Base-by-base conservation (phyloP, 2,113 vertebrate genomes). In the Pygoscelis adeliae region DNA sequence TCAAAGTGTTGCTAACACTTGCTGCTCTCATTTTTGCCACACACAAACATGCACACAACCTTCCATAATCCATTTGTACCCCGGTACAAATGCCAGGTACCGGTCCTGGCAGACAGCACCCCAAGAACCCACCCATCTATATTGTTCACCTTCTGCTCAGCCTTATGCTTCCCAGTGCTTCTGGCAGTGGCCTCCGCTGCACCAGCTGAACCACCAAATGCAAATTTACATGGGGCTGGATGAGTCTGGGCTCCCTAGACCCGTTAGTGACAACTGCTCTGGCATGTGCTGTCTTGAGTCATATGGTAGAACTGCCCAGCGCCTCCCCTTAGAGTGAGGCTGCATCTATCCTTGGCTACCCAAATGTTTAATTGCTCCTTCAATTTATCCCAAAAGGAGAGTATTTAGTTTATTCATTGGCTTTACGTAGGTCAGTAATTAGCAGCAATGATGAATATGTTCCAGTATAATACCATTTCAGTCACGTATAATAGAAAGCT, bases 81-180 rank as follows among this genome's bases (percentile, higher is more conserved):
- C 46, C 0, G 0, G 23, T 4, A 38, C 38, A 38, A 38, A 38
- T 38, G 38, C 38, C 38, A 38, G 0, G 23, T 4, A 71, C 23
- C 4, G 0, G 20, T 42, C 15, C 79, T 89, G 74, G 85, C 85
- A 81, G 58, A 17, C 70, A 85, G 34, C 11, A 15, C 25, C 30
- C 25, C 55, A 62, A 17, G 58, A 92, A 66, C 58, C 21, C 71
- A 26, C 67, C 83, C 85, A 80, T n/a, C 79, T 38, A 6, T 58
- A 9, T 4, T 44, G 59, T 74, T 93, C 40, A 34, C 63, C 83
- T 95, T 93, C 96, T 94, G 87, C 79, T 92, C 71, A 78, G 82
- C 70, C 74, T 94, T 62, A 23, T 83, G 87, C 58, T 90, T 80
- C 70, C 62, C 63, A 77, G 58, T 0, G 6, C 50, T 47, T 59